These are phyloP conservation scores for Circaetus cinerascens DNA, from an alignment of 2,113 vertebrate genomes.

Conservation along the genomic window DNA sequence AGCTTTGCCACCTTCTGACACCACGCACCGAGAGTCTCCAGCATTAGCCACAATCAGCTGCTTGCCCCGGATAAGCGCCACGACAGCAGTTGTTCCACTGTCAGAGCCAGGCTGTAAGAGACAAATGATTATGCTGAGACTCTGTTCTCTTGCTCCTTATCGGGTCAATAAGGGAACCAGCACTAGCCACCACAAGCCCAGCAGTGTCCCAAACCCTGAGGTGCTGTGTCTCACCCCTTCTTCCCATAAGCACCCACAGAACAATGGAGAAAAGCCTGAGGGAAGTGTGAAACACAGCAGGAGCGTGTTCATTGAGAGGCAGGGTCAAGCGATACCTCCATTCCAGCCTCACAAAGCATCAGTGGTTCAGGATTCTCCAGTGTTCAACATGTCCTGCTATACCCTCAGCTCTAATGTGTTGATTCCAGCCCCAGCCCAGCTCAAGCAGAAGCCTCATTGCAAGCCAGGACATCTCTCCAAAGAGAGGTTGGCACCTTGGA, in stretches of 20 bases:
- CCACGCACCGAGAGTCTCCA: conserved; percentile 96
- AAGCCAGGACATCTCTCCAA: not conserved
- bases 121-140: not conserved
- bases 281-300: no score
- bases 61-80: conserved; percentile 92
- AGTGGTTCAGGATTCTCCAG: not conserved
- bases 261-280: not conserved
- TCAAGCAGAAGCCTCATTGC: not conserved
- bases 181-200: not conserved
- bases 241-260: not conserved
- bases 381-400: not conserved
- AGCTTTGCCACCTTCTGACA: conserved; percentile 90
- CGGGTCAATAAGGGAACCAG: not conserved
- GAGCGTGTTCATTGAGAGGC: accelerated
- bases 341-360: not conserved
- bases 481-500: not conserved
- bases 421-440: not conserved
- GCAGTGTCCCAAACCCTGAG: not conserved
- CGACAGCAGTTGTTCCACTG: conserved; percentile 94
- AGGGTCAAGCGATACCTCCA: not conserved
- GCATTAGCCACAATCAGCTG: conserved; percentile 97
- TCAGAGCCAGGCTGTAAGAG: conserved; percentile 89
- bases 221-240: not conserved
- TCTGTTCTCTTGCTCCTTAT: accelerated
- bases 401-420: accelerated